phyloP scores from a whole-genome alignment of 1,140 invertebrate genomes.

The Tyrophagus putrescentiae region DNA sequence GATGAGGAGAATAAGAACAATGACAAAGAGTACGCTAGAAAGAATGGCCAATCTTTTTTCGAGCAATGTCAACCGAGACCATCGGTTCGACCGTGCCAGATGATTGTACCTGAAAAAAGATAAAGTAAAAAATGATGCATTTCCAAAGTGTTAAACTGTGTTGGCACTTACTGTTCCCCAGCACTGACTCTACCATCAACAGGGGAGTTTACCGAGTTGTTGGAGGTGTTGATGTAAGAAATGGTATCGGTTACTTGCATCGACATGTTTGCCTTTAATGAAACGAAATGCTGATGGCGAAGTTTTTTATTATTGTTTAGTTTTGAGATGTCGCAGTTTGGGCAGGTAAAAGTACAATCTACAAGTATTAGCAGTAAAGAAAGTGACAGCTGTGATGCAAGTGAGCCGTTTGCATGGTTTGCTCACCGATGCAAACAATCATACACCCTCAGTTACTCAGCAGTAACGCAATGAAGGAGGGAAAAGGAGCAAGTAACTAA shows the following conservation, averaged over 20 bases:
- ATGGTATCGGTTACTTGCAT: conserved; percentile 16
- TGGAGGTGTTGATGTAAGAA: conserved; percentile 8
- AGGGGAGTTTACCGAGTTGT: neutral
- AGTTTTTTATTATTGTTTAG: neutral
- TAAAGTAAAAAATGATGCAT: neutral
- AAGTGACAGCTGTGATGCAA: neutral
- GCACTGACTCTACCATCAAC: neutral
- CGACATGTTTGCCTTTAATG: neutral
- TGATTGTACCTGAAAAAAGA: neutral
- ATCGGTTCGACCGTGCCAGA: neutral
- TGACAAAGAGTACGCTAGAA: neutral
- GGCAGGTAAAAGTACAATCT: neutral
- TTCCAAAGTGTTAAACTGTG: too few relatives aligned
- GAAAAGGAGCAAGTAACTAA: neutral
- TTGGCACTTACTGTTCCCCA: neutral
- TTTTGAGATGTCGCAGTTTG: neutral
- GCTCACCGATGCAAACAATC: neutral
- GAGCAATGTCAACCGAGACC: neutral
- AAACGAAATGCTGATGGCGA: too few relatives aligned
- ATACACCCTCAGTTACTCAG: conserved; percentile 1
- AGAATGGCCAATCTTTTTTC: neutral
- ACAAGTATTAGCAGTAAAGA: too few relatives aligned
- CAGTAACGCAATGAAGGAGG: neutral
- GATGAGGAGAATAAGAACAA: neutral
- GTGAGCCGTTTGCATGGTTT: neutral